A percentile compares a stretch with the other conserved stretches of the same genome.
phyloP scores from a whole-genome alignment of 2,888 invertebrate genomes.

The Shargacucullia verbasci region DNA sequence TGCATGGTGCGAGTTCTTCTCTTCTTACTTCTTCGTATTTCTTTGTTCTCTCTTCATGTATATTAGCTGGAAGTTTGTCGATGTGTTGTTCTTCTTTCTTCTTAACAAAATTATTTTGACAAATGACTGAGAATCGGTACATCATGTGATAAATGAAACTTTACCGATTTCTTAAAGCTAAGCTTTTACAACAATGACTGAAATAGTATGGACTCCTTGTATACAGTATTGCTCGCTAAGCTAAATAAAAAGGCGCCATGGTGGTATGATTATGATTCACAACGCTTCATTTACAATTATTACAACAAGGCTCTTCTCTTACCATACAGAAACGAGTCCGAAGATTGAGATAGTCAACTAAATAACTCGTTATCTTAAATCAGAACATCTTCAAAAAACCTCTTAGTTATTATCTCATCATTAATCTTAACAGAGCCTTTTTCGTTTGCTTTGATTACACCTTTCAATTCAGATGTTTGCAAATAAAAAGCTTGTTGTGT shows the following conservation, averaged over 20 bases:
- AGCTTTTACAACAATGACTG: no score
- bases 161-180: no score
- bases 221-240: no score
- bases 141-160: no score
- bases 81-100: conserved; percentile 38
- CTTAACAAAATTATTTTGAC: neutral
- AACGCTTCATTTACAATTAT: neutral
- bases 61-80: neutral
- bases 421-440: conserved; percentile 36
- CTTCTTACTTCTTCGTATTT: conserved; percentile 39
- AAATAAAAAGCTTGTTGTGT: conserved; percentile 28
- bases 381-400: conserved; percentile 39
- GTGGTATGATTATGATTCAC: neutral
- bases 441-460: conserved; percentile 40
- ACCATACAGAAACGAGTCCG: conserved; percentile 2
- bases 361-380: conserved; percentile 38
- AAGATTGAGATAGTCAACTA: conserved; percentile 26
- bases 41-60: conserved; percentile 12
- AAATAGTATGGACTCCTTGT: no score
- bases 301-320: conserved; percentile 1
- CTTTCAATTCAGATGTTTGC: conserved; percentile 23
- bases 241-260: neutral
- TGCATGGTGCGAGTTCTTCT: conserved; percentile 82
- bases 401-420: conserved; percentile 41
- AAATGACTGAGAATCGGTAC: no score